Base-by-base conservation (phyloP, 2,113 vertebrate species). In the Entomyzon cyanotis region DNA sequence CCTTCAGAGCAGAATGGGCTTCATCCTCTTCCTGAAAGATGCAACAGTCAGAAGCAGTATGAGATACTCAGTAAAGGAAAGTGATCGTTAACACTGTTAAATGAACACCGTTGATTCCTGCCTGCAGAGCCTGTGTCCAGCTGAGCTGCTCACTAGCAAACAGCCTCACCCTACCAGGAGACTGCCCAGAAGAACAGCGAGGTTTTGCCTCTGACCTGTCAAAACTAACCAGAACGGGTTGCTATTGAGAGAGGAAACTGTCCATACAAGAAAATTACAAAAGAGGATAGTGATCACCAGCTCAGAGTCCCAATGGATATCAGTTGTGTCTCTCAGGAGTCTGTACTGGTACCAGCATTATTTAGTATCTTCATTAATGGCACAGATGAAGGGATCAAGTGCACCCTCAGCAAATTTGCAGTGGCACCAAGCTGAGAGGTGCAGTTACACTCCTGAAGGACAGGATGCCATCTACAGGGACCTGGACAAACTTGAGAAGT, bases 1-100 rank as follows among this genome's bases (percentile, higher is more conserved):
- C 87, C 77, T 95, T 93, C 64, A 31, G 84, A 89, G 77, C 53
- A 96, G 69, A 74, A 91, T 25, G 47, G 93, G 71, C 42, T 90
- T 59, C 82, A 67, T 59, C 86, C 58, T 89, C 55, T 30, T 90
- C 89, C 84, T 73, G 52, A 63, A 81, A 78, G 85, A 95, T 50
- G n/a, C 46, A 64, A 58, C 31, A 70, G 39, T 24, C n/a, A 80
- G 64, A 69, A 80, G 24, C 20, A 11, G 44, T n/a, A 44, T 4
- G 24, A 73, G 67, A 70, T 28, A 70, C 15, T 19, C n/a, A 6
- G 44, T 39, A 84, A 68, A 82, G 37, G 44, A 91, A 82, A 90
- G 56, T 31, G 25, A 89, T 68, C 50, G 49, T 70, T 33, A 86
- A 71, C 31, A 47, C 39, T 1, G 0, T 52, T 89, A 77, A 90